Conservation (phyloP, 2,797 vertebrate genomes). For the Phylloscopus collybita region DNA sequence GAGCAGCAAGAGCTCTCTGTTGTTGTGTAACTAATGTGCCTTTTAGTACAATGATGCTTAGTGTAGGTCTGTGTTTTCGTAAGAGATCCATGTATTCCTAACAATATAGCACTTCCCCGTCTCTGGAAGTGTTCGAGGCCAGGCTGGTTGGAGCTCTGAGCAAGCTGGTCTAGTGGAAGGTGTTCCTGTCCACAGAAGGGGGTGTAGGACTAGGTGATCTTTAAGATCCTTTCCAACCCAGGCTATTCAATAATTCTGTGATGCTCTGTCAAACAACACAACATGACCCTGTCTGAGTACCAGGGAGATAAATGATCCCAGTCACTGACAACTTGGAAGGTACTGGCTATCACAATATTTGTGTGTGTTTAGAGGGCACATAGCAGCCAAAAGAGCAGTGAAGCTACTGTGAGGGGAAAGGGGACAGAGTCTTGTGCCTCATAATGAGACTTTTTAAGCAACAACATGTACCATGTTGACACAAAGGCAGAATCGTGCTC, state of each 20-base stretch:
- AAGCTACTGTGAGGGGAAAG: background rate
- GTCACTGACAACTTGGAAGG: background rate
- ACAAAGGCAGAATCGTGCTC: background rate
- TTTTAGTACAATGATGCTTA: background rate
- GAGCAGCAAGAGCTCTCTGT: background rate
- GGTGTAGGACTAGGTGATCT: background rate
- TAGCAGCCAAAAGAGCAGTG: background rate
- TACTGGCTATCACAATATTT: fast-evolving
- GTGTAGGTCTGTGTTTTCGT: background rate
- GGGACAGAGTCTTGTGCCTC: fast-evolving
- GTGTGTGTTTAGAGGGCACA: background rate
- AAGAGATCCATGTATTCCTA: background rate
- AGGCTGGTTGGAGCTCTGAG: background rate
- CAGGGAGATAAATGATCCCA: background rate
- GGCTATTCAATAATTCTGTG: background rate
- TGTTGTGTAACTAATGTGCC: background rate
- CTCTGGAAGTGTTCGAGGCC: background rate
- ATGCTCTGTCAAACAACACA: background rate
- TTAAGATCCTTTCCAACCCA: background rate
- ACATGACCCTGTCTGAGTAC: background rate
- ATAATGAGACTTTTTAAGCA: background rate
- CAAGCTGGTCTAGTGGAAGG: background rate
- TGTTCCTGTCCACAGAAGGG: background rate
- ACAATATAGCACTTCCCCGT: background rate
- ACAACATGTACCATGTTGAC: fast-evolving